Conservation (phyloP, 2,888 invertebrate genomes). For the Odontocerum albicorne region DNA sequence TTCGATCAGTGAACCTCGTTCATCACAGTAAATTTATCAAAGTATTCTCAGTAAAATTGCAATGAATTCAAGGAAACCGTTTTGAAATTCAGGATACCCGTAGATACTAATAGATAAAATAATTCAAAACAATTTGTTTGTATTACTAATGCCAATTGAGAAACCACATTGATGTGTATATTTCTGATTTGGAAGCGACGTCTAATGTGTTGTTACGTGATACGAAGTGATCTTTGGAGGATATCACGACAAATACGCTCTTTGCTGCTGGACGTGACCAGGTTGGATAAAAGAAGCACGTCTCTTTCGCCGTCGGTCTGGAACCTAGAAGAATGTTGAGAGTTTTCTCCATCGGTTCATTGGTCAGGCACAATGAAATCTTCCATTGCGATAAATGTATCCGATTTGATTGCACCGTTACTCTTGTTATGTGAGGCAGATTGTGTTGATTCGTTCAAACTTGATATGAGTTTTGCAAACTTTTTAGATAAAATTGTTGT, state of each 20-base stretch:
- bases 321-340: constrained; percentile 13
- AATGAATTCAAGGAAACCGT: no score
- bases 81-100: no score
- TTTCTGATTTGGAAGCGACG: constrained; percentile 11
- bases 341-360: constrained; percentile 16
- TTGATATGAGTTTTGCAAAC: no score
- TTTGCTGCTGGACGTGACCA: constrained; percentile 17
- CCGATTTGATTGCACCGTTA: neutral
- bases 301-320: constrained; percentile 3
- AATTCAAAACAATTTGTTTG: no score
- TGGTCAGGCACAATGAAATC: constrained; percentile 9
- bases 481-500: no score
- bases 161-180: constrained; percentile 2
- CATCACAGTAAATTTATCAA: no score
- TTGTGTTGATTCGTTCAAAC: no score
- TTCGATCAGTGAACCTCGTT: no score
- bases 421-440: neutral
- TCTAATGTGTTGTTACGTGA: constrained; percentile 19
- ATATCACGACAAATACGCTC: constrained; percentile 22
- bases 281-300: constrained; percentile 13
- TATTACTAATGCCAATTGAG: no score
- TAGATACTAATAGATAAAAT: no score
- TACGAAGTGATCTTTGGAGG: constrained; percentile 4
- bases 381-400: neutral
- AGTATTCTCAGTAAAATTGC: no score